phyloP scores from a whole-genome alignment of 2,888 invertebrate genomes.

The Piscicola geometra region DNA sequence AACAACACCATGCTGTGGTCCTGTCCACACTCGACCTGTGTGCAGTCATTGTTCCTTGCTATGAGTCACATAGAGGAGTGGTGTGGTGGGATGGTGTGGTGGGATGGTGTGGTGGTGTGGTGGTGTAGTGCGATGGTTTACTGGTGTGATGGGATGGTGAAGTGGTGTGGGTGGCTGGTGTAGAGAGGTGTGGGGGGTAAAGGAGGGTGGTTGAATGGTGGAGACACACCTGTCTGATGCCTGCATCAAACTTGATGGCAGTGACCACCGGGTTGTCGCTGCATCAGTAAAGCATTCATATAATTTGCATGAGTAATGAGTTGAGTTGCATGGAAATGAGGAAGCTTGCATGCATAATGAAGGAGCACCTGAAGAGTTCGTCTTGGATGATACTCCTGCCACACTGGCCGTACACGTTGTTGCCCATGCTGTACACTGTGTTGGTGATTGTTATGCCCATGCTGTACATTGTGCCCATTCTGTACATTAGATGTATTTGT shows the following conservation, averaged over 20 bases:
- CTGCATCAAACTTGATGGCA: conserved; percentile 30
- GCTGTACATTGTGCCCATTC: conserved; percentile 77
- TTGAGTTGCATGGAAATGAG: background rate
- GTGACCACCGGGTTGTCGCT: conserved; percentile 41
- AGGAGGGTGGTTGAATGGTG: background rate
- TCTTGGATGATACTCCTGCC: conserved; percentile 72
- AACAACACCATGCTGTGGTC: conserved; percentile 83
- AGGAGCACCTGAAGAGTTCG: conserved; percentile 59
- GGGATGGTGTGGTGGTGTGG: background rate
- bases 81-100: no score
- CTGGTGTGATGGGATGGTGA: no score
- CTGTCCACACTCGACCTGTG: conserved; percentile 73
- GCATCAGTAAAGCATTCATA: conserved; percentile 3
- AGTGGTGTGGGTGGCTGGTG: background rate
- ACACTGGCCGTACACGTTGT: conserved; percentile 90
- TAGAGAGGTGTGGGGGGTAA: background rate
- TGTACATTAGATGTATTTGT: no score
- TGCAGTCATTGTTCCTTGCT: background rate
- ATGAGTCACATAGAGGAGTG: background rate
- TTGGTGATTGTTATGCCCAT: conserved; percentile 60
- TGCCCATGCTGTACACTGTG: conserved; percentile 73
- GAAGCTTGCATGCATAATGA: background rate
- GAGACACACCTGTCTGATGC: conserved; percentile 39
- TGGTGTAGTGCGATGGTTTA: background rate
- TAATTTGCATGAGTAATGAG: background rate